Evolutionary conservation across 2,888 invertebrate genomes (phyloP), one percentile per base, ranked within the genome.

Genomic region (Drosophila infuscata): DNA sequence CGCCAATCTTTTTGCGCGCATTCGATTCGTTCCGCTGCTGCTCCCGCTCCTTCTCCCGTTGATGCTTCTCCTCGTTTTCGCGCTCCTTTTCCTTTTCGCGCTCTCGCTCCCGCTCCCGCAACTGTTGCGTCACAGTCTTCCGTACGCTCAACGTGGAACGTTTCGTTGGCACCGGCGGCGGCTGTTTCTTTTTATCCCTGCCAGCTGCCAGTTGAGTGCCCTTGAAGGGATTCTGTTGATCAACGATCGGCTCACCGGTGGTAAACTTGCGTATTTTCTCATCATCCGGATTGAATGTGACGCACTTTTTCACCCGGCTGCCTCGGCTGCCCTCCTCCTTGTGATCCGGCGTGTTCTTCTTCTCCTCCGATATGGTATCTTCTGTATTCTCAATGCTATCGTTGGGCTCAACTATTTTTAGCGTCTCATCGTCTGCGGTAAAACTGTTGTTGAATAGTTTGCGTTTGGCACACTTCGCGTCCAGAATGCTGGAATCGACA

Each of bases 151-250:
- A 38, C 0, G 91, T 92, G 5, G 92, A 91, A 0, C 90, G 86
- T 62, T 92, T 91, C 0, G 90, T 88, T 11, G 91, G 91, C 64
- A 92, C 91, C 15, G 91, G 92, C 12, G 92, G 91, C 3, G 92
- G 89, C 8, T 83, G 89, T 9, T 83, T 86, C 70, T 83, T 90
- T 63, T 88, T 90, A 3, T 64, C 79, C 46, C 32, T 46, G 0
- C 43, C 62, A 25, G 64, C 62, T 20, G 64, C 76, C 63, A 74
- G 41, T 9, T 74, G 75, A 20, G 79, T 86, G 17, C 76, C 78
- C 67, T 91, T 93, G 57, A 93, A 93, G 1, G 93, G 93, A 89
- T 93, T 93, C 75, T 92, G 83, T 49, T 93, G 91, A 75, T 93
- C 93, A 12, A 93, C 88, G 46, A 93, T 93, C 5, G 93, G 92